Percentiles rank a stretch among this genome's conserved stretches.
phyloP scores from a whole-genome alignment of 2,797 vertebrate genomes.

The Pipistrellus pipistrellus region DNA sequence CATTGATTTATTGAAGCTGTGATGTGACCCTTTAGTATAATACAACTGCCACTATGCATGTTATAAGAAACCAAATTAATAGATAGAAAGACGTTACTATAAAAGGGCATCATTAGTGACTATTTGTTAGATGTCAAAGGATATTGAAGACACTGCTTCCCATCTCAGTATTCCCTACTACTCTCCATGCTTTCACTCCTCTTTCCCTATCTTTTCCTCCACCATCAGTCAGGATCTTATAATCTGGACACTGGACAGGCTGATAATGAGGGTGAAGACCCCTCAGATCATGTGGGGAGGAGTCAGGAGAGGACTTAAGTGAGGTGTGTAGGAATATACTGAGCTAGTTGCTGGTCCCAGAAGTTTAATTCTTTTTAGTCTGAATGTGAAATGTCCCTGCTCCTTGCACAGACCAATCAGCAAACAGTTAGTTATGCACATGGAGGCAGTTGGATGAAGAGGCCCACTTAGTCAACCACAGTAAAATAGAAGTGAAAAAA shows the following conservation, averaged over 20 bases:
- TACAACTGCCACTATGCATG: neutral
- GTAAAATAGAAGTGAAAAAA: neutral
- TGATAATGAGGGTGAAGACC: neutral
- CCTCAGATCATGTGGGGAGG: neutral
- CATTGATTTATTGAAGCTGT: neutral
- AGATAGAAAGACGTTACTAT: neutral
- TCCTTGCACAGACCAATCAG: rapidly evolving
- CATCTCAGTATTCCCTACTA: neutral
- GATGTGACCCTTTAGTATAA: neutral
- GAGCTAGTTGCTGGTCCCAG: no score
- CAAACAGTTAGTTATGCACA: neutral
- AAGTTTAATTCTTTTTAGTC: neutral
- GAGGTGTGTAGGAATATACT: neutral
- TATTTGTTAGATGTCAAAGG: neutral
- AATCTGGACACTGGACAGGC: neutral
- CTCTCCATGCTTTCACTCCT: neutral
- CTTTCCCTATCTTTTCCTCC: neutral
- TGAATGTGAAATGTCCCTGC: neutral
- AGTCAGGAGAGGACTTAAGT: neutral
- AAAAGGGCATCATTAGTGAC: neutral
- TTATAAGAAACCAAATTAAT: neutral
- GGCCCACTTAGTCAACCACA: neutral
- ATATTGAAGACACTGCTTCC: neutral
- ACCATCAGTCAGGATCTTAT: neutral
- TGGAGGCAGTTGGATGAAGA: neutral